These are phyloP conservation scores for Laticauda laticaudata DNA, from an alignment of 2,113 vertebrate genomes.

Conservation along the genomic window DNA sequence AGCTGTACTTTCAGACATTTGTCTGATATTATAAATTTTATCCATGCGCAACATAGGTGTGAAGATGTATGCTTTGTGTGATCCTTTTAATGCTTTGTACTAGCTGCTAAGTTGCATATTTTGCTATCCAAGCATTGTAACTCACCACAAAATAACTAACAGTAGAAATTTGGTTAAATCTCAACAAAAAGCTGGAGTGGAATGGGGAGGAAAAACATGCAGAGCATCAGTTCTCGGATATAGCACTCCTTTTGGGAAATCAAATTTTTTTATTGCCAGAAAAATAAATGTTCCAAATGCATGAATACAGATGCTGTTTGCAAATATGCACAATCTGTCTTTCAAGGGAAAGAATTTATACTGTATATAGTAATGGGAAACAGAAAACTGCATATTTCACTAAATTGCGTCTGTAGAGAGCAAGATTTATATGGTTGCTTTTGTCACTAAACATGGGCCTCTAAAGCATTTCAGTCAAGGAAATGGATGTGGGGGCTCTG, in stretches of 20 bases:
- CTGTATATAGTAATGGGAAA: constrained; percentile 79
- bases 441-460: constrained; percentile 70
- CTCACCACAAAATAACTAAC: constrained; percentile 74
- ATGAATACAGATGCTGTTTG: constrained; percentile 77
- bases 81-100: constrained; percentile 77
- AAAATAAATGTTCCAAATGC: constrained; percentile 80
- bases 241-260: constrained; percentile 78
- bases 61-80: constrained; percentile 75
- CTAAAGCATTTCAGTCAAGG: constrained; percentile 64
- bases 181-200: constrained; percentile 52
- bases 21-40: constrained; percentile 72
- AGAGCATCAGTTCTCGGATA: constrained; percentile 70
- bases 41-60: constrained; percentile 62
- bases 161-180: constrained; percentile 73
- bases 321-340: constrained; percentile 79
- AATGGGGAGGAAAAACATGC: background rate
- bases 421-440: constrained; percentile 75
- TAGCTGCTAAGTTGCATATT: constrained; percentile 78
- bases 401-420: constrained; percentile 72
- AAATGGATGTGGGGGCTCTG: constrained; percentile 30
- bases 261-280: constrained; percentile 77
- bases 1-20: constrained; percentile 62
- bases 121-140: constrained; percentile 69
- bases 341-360: constrained; percentile 76
- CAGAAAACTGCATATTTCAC: constrained; percentile 79